Conservation (phyloP, 2,888 invertebrate species). For the Latrodectus hesperus region DNA sequence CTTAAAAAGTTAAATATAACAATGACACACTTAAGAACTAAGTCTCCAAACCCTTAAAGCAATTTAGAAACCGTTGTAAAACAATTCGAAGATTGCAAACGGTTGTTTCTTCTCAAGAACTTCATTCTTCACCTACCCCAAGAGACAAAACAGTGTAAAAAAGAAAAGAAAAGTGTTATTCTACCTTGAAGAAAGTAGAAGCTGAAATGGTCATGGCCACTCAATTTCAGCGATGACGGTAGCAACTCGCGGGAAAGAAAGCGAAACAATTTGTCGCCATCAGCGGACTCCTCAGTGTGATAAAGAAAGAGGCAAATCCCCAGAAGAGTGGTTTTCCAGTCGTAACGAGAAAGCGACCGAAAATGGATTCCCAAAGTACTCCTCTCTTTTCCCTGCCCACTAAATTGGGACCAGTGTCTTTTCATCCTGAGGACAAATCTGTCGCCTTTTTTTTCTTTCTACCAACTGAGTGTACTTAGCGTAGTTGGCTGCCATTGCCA, state of each 20-base stretch:
- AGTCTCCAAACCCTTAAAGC: too few species aligned
- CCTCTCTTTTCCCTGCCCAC: not conserved
- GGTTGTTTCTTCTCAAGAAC: too few species aligned
- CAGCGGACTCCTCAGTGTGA: constrained; percentile 10
- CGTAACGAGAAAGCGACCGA: constrained; percentile 32
- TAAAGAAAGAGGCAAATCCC: not conserved
- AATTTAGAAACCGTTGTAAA: too few species aligned
- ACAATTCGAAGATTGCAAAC: too few species aligned
- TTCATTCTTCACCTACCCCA: too few species aligned
- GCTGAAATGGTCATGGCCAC: not conserved
- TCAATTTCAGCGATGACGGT: constrained; percentile 46
- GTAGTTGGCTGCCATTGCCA: too few species aligned
- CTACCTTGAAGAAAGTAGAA: too few species aligned
- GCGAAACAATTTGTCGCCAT: constrained; percentile 46
- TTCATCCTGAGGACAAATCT: constrained; percentile 5
- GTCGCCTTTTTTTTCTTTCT: not conserved
- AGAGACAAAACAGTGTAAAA: too few species aligned
- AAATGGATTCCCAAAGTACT: constrained; percentile 42
- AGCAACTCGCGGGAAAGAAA: constrained; percentile 3
- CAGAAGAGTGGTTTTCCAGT: not conserved
- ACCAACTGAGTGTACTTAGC: too few species aligned
- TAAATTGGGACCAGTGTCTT: constrained; percentile 1
- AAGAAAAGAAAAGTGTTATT: too few species aligned
- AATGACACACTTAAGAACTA: too few species aligned
- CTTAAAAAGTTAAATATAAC: too few species aligned